Evolutionary conservation across 2,888 invertebrate genomes (phyloP).

Genomic region (Callimorpha dominula): DNA sequence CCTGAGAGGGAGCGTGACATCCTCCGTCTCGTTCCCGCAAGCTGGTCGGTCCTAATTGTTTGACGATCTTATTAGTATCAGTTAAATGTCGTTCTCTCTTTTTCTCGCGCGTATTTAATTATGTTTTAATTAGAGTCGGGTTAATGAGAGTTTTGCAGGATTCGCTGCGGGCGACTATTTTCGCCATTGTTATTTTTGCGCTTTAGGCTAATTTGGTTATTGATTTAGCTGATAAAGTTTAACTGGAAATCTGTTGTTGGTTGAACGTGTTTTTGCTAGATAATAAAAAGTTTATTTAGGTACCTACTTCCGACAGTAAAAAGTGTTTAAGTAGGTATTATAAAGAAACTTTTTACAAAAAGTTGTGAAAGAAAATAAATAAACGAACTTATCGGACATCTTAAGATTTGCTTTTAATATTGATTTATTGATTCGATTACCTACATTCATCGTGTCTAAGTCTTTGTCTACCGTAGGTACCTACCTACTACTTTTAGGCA

Average conservation of each 20-base stretch:
- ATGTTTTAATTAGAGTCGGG: constrained; percentile 82
- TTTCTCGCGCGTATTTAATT: constrained; percentile 86
- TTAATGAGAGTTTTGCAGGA: constrained; percentile 80
- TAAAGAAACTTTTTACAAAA: background rate
- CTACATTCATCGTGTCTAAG: too few species aligned
- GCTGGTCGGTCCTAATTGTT: constrained; percentile 83
- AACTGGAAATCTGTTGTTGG: constrained; percentile 13
- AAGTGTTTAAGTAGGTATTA: background rate
- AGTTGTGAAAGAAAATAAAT: background rate
- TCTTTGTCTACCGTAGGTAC: too few species aligned
- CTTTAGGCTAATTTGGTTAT: constrained; percentile 50
- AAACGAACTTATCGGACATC: background rate
- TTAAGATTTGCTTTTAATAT: background rate
- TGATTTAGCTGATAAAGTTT: constrained; percentile 34
- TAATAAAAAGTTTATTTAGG: background rate
- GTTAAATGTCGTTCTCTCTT: constrained; percentile 85
- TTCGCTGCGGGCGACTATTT: constrained; percentile 66
- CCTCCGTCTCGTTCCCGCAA: constrained; percentile 57
- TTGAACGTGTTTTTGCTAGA: background rate
- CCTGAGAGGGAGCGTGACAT: constrained; percentile 60
- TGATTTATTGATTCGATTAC: background rate
- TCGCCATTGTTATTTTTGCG: constrained; percentile 57
- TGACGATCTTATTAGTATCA: constrained; percentile 87
- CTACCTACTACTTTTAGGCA: too few species aligned
- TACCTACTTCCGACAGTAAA: background rate